These are phyloP conservation scores for Parochlus steinenii DNA, from an alignment of 2,888 invertebrate genomes.

Conservation along the genomic window DNA sequence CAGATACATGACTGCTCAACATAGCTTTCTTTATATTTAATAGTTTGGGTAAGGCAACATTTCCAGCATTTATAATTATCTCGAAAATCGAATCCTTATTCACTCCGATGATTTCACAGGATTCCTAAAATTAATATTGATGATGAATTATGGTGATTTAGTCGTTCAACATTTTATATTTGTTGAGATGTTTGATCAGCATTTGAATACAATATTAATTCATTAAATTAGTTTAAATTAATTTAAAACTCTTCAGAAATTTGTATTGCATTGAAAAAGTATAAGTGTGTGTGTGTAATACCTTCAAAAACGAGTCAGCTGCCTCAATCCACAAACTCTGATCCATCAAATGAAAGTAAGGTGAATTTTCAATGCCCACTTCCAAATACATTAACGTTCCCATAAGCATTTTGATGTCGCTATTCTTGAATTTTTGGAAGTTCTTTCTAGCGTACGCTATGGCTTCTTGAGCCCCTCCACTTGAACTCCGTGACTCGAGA, in stretches of 20 bases:
- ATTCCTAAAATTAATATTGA: too few species aligned
- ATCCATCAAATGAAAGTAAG: constrained; percentile 58
- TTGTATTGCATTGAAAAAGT: too few species aligned
- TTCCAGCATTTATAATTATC: constrained; percentile 85
- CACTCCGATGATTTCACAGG: constrained; percentile 77
- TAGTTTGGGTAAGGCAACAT: constrained; percentile 83
- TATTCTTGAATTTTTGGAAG: constrained; percentile 63
- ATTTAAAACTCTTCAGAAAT: too few species aligned
- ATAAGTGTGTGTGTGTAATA: too few species aligned
- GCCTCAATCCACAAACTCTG: constrained; percentile 61
- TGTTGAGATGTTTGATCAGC: too few species aligned
- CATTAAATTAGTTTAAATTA: too few species aligned
- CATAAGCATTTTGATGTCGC: constrained; percentile 73
- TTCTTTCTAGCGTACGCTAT: constrained; percentile 72
- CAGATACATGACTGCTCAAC: constrained; percentile 74
- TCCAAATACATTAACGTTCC: constrained; percentile 68
- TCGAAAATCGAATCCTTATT: constrained; percentile 80
- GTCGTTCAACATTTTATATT: too few species aligned
- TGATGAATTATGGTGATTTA: too few species aligned
- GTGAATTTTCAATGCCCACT: constrained; percentile 63
- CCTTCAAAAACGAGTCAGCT: constrained; percentile 76
- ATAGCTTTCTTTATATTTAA: constrained; percentile 86
- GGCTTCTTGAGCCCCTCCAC: constrained; percentile 57
- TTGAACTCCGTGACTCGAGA: too few species aligned
- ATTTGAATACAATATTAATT: too few species aligned